Base-by-base conservation (phyloP, 2,888 invertebrate species). In the Mythimna vitellina region DNA sequence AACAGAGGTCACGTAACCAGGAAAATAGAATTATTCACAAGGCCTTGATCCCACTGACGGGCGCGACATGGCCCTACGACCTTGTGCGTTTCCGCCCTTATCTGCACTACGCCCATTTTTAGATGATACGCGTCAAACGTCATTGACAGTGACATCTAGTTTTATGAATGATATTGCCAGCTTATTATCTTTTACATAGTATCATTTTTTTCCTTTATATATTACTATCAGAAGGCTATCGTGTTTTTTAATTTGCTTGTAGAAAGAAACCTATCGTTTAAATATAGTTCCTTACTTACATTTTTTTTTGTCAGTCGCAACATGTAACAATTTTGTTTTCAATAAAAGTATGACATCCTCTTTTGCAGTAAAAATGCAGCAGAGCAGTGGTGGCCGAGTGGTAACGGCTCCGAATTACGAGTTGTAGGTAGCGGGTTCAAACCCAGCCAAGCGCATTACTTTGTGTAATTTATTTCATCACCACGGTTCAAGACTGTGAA, bases 21-120 rank as follows among this genome's bases (percentile, higher is more conserved):
- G 77, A 83, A 78, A 67, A 73, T 56, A 62, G n/a, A 67, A 57
- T 61, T 68, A 66, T 78, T 75, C 38, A 67, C 62, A 57, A 70
- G 82, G 68, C 88, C 89, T 89, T 88, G 87, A 86, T 83, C 87
- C 80, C 78, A n/a, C 64, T 63, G 80, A 73, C 58, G 58, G 35
- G 54, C 80, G 68, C 82, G 76, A 75, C 76, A 83, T 64, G 72
- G 69, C 69, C 66, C 67, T 72, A 10, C 78, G 86, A 80, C 89
- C 90, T 90, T 90, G 84, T 65, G 62, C 76, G 80, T 82, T 87
- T 89, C 89, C 89, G 88, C 82, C 89, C 88, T 89, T 90, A 91
- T 90, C 65, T 20, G 70, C 25, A 60, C 46, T 71, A 77, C 29
- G 62, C 67, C 65, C 51, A 70, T 80, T 83, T 73, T 54, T 77